Conservation (phyloP, 2,888 invertebrate genomes). For the Lysandra coridon region DNA sequence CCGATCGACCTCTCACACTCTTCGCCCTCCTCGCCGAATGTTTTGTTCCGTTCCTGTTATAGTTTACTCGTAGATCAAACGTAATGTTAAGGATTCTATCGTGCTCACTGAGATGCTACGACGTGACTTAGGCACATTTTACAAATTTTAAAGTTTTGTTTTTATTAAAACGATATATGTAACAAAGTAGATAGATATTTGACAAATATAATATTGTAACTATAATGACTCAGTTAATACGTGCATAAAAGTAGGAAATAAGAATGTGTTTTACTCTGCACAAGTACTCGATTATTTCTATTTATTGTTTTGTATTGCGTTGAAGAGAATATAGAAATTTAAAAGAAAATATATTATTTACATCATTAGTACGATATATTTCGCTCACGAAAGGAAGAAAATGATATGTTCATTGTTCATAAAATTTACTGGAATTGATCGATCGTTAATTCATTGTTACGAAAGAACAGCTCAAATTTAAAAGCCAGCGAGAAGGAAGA, state of each 20-base stretch:
- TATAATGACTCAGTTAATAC: constrained; percentile 32
- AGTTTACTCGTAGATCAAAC: constrained; percentile 1
- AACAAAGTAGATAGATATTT: constrained; percentile 35
- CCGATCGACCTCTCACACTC: neutral
- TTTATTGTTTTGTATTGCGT: constrained; percentile 22
- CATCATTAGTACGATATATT: constrained; percentile 5
- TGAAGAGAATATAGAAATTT: neutral
- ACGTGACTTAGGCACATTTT: constrained; percentile 25
- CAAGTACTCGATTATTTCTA: constrained; percentile 28
- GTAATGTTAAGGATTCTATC: constrained; percentile 26
- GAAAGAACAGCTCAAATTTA: neutral
- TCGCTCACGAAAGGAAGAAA: neutral
- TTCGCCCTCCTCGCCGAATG: constrained; percentile 6
- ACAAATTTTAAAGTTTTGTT: constrained; percentile 26
- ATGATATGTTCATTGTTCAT: constrained; percentile 19
- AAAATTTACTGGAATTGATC: constrained; percentile 25
- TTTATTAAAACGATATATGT: constrained; percentile 30
- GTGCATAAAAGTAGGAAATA: constrained; percentile 32
- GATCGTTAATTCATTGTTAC: constrained; percentile 18
- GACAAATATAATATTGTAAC: constrained; percentile 33
- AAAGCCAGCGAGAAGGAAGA: neutral
- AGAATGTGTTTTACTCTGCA: constrained; percentile 33
- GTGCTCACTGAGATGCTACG: constrained; percentile 4
- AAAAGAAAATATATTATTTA: neutral
- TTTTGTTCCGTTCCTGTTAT: constrained; percentile 14